Evolutionary conservation across 2,888 invertebrate species (phyloP).

Genomic region (Spialia ferax): DNA sequence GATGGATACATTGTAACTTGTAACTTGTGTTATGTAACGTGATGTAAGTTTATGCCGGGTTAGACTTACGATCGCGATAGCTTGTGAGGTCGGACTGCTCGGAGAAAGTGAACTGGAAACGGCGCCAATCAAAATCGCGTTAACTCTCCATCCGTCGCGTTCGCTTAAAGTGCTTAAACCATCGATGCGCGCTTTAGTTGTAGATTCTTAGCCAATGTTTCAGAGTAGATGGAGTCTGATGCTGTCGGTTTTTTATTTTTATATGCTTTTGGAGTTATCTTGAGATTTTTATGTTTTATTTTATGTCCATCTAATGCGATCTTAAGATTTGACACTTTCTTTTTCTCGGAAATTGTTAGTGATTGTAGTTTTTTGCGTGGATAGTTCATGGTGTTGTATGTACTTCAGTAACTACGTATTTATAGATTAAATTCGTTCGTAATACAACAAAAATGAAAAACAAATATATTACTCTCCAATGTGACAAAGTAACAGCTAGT

Average conservation of each 20-base stretch:
- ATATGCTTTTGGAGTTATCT: background rate
- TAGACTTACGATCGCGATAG: background rate
- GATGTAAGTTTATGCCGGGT: conserved; percentile 8
- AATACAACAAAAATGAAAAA: too few species aligned
- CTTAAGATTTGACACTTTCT: too few species aligned
- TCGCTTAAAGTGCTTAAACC: background rate
- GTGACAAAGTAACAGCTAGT: background rate
- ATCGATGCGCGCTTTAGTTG: conserved; percentile 6
- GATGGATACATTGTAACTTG: background rate
- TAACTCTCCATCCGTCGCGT: conserved; percentile 47
- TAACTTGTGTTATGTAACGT: background rate
- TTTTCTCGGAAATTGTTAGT: too few species aligned
- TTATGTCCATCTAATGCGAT: too few species aligned
- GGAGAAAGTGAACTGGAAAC: conserved; percentile 77
- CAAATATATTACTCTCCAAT: too few species aligned
- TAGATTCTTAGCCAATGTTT: background rate
- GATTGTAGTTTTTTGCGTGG: background rate
- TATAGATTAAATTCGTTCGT: too few species aligned
- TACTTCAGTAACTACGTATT: too few species aligned
- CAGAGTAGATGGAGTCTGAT: background rate
- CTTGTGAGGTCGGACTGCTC: background rate
- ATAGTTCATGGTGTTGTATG: too few species aligned
- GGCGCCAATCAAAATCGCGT: conserved; percentile 78
- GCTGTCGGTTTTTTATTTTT: background rate
- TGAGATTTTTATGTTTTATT: too few species aligned